Percentiles rank a stretch among this genome's conserved stretches.
Conservation (phyloP, 2,797 vertebrate species). For the Cephalopachus bancanus region DNA sequence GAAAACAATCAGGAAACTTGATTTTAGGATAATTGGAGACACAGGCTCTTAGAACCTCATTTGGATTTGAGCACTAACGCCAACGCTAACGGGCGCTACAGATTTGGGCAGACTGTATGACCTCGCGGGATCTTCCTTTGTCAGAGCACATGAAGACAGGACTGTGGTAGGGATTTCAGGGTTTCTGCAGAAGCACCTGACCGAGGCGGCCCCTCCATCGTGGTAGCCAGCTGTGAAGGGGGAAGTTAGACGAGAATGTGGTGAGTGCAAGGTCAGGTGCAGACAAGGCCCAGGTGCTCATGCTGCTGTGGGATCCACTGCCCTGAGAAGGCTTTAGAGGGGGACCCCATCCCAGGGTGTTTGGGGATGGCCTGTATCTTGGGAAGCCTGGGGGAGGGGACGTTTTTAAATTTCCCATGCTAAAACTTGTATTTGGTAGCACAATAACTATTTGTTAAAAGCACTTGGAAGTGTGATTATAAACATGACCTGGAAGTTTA, state of each 20-base stretch:
- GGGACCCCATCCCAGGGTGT: neutral
- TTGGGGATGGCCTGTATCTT: neutral
- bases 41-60: neutral
- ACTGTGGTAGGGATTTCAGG: too few species aligned
- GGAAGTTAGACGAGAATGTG: neutral
- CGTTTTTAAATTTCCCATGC: neutral
- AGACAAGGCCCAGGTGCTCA: neutral
- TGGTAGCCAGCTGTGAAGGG: neutral
- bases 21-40: constrained; percentile 49
- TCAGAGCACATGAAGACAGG: neutral
- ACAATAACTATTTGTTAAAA: neutral
- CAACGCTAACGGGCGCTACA: neutral
- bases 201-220: neutral
- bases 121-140: constrained; percentile 23
- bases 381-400: neutral
- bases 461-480: constrained; percentile 27
- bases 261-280: neutral
- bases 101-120: neutral
- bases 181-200: neutral
- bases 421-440: constrained; percentile 9
- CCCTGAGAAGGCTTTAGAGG: neutral
- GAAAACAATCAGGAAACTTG: constrained; percentile 50
- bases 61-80: constrained; percentile 44
- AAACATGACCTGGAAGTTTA: constrained; percentile 8
- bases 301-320: neutral